Evolutionary conservation across 2,888 invertebrate species (phyloP).

Genomic region (Drosophila meridiana): DNA sequence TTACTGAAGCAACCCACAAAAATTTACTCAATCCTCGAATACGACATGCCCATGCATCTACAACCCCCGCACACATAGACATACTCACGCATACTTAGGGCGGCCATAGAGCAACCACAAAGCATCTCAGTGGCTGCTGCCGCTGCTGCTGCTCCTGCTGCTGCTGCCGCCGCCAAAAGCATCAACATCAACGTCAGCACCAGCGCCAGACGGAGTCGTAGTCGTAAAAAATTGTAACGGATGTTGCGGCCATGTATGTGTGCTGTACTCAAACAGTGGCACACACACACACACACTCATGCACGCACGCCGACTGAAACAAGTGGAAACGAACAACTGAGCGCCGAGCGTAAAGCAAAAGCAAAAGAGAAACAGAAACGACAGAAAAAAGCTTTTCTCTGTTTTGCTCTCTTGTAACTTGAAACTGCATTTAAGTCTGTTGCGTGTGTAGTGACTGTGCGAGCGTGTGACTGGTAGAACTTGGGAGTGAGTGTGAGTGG

Average conservation of each 20-base stretch:
- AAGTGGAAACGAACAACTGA: constrained; percentile 71
- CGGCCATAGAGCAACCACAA: constrained; percentile 57
- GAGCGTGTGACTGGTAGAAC: neutral
- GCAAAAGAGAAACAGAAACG: constrained; percentile 18
- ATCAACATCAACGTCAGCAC: constrained; percentile 74
- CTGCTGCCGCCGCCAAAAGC: constrained; percentile 64
- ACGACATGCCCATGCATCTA: constrained; percentile 57
- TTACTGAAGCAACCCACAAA: constrained; percentile 80
- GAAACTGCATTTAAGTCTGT: constrained; percentile 70
- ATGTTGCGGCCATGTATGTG: constrained; percentile 76
- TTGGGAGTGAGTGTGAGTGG: constrained; percentile 23
- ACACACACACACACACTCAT: constrained; percentile 16
- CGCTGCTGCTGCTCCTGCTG: constrained; percentile 35
- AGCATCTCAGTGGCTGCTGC: constrained; percentile 58
- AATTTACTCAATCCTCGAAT: constrained; percentile 82
- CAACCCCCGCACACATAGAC: constrained; percentile 14
- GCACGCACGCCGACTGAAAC: constrained; percentile 50
- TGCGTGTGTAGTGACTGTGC: constrained; percentile 36
- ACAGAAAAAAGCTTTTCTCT: constrained; percentile 55
- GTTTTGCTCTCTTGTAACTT: constrained; percentile 58
- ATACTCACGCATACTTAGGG: constrained; percentile 42
- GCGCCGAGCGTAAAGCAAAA: constrained; percentile 16
- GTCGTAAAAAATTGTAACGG: constrained; percentile 81
- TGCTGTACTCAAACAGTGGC: constrained; percentile 28
- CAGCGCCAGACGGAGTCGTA: constrained; percentile 57